Evolutionary conservation across 2,797 vertebrate species (phyloP), one percentile per base, ranked within the genome.

Genomic region (Spinibarbus caldwelli): DNA sequence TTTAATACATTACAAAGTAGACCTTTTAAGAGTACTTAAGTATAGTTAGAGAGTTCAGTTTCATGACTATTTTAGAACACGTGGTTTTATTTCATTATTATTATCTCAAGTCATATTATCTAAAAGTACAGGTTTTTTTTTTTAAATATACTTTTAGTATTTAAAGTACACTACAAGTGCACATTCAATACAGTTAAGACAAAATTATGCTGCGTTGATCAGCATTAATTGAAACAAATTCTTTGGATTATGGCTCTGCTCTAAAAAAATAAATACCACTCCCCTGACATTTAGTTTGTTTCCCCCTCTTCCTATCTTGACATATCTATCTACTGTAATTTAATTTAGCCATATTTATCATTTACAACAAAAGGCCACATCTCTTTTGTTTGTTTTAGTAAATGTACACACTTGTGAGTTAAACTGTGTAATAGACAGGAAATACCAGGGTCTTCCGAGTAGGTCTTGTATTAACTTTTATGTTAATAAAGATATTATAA

Each of bases 311-410:
- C 2, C 1, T 3, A 14, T 11, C 10, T n/a, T n/a, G 11, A n/a
- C 2, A 41, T 70, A 49, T 36, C 71, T 78, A 23, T 11, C 52
- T 23, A 6, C 52, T 19, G 49, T 52, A 21, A 21, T 23, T 54
- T 54, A 54, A 23, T 21, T 8, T 52, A 54, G 21, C 9, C 34
- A 57, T 31, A 38, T n/a, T 2, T 49, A 34, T 73, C 17, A 47
- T 87, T 82, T 34, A 49, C 10, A 47, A 34, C 7, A 5, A 81
- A 80, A 85, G 57, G 70, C 5, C 67, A 79, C 66, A 26, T 12
- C 43, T 73, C 43, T 31, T 78, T 82, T 26, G 70, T 19, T 49
- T 45, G 67, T 23, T 79, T 59, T 23, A 59, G 38, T 12, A 82
- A 79, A 38, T 31, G 12, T 21, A 19, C 14, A 26, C 17, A 38